Evolutionary conservation across 2,888 invertebrate genomes (phyloP).

Genomic region (Pollenia amentaria): DNA sequence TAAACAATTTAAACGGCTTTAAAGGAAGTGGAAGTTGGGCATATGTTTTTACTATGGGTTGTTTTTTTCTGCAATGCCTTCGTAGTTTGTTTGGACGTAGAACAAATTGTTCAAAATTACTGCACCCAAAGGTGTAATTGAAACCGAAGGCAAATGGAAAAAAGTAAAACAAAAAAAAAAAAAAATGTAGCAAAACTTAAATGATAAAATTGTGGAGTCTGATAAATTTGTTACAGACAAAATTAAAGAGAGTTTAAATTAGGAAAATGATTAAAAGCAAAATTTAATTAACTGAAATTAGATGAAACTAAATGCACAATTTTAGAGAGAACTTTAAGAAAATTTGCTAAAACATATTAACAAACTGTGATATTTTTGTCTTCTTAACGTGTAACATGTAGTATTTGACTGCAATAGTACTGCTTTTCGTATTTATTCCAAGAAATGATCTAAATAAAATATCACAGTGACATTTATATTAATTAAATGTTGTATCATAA

Average conservation of each 20-base stretch:
- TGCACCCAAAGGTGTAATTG: conserved; percentile 84
- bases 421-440: no score
- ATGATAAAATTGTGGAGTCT: background rate
- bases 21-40: conserved; percentile 30
- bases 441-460: no score
- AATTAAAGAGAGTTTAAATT: conserved; percentile 24
- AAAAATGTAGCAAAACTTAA: conserved; percentile 19
- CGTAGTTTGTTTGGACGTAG: conserved; percentile 39
- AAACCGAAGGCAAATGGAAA: conserved; percentile 77
- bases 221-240: background rate
- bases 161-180: background rate
- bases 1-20: conserved; percentile 29
- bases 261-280: conserved; percentile 7
- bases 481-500: no score
- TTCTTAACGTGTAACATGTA: no score
- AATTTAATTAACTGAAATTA: background rate
- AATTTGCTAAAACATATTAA: no score
- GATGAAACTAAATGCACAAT: no score
- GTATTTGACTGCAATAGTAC: no score
- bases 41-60: conserved; percentile 37
- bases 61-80: background rate
- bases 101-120: conserved; percentile 78
- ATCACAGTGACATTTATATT: no score
- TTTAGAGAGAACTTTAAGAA: no score
- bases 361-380: no score